Evolutionary conservation across 2,797 vertebrate species (phyloP), one percentile per base, ranked within the genome.

Genomic region (Tiaroga cobitis): DNA sequence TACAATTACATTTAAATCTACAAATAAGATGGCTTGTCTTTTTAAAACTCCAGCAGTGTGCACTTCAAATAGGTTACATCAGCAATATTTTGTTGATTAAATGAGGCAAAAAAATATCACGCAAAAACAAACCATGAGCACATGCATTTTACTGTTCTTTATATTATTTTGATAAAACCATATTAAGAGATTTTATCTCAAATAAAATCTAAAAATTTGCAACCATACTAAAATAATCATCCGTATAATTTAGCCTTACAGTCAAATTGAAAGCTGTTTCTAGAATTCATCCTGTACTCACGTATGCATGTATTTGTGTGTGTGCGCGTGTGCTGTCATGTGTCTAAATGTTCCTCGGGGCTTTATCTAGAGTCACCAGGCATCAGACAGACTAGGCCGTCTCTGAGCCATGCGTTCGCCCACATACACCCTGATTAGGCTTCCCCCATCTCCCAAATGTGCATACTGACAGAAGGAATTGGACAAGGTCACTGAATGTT

Each of bases 391-490:
- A 81, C 84, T 81, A 81, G 77, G 81, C 75, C 37, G 49, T 85
- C 83, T 83, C 85, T 63, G 83, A 85, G 78, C 85, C 82, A 63
- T 88, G 85, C 81, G 41, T 56, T 79, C 29, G 67, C 87, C 76
- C 87, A 88, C 86, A 90, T 84, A 86, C 76, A 83, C 72, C 81
- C 81, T 88, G 88, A 88, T 87, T 88, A 87, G 81, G 65, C 79
- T 75, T 89, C 85, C 85, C 87, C 83, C 83, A 68, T 87, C 86
- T 86, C 75, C 74, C 80, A 80, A 85, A 83, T 86, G 85, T 88
- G 85, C 89, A 82, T 46, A 76, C 87, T 87, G 90, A 90, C 87
- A 89, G 88, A 88, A 86, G 79, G 82, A 86, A 89, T 88, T 82
- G 86, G 89, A 88, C 83, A 90, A 87, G 88, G 87, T 90, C 85